Base-by-base conservation (phyloP, 92 coral and sea anemone species). In the Heliopora coerulea region DNA sequence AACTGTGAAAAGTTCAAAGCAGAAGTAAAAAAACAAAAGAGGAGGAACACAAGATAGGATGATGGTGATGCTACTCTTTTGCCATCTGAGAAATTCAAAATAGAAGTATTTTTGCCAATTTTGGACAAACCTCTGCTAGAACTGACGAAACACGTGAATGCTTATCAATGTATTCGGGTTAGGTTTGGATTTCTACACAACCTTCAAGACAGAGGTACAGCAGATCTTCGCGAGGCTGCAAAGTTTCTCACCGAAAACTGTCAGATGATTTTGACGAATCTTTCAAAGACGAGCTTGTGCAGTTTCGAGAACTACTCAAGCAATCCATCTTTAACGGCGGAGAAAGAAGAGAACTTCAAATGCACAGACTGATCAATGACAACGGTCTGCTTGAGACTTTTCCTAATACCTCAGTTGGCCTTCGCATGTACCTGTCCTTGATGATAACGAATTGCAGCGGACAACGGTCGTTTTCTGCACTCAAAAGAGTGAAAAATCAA, bases 371-470 rank as follows among this genome's bases (percentile, higher is more conserved):
- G 2, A 46, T 27, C 74, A 57, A 56, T 44, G 70, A 68, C 70
- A 40, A 66, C 54, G 77, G 54, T 59, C 69, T 58, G 68, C 83
- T 56, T 56, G 57, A 37, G 11, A 79, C 68, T 78, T 56, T 48
- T 44, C 56, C 69, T 49, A 65, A 65, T 41, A 19, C 65, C 44
- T 78, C 57, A 68, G 80, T 54, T 13, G 62, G 30, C n/a, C 80
- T 72, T 3, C 29, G 59, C 31, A 62, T 63, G 27, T 52, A 54
- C 35, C 52, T 46, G 14, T 6, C 52, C 52, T 46, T 46, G 52
- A 46, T 46, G 52, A n/a, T n/a, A n/a, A n/a, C n/a, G n/a, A n/a
- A n/a, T n/a, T n/a, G n/a, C n/a, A n/a, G n/a, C n/a, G n/a, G n/a
- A n/a, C n/a, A n/a, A n/a, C n/a, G n/a, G n/a, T n/a, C n/a, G n/a